Conservation (phyloP, 2,113 vertebrate genomes). For the Paradisaea rubra region DNA sequence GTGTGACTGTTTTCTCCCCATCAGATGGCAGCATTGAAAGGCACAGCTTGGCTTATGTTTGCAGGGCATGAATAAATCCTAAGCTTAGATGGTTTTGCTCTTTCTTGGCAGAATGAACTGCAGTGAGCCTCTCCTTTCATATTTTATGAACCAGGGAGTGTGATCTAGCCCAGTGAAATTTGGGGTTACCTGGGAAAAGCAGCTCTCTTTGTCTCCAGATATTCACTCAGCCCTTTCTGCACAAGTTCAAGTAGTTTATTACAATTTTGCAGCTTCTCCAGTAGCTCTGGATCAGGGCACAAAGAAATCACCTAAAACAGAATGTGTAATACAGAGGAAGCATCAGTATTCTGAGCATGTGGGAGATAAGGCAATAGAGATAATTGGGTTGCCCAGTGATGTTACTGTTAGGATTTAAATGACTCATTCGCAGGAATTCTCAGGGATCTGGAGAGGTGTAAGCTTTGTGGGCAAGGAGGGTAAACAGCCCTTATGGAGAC, state of each 20-base stretch:
- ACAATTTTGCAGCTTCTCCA: conserved; percentile 76
- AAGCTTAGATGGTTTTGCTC: background rate
- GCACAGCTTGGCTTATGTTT: background rate
- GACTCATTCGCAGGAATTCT: conserved; percentile 2
- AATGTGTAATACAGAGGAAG: background rate
- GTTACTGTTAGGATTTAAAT: background rate
- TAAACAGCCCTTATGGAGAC: background rate
- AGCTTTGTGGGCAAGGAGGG: background rate
- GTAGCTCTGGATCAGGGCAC: conserved; percentile 77
- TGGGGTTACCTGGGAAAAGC: conserved; percentile 81
- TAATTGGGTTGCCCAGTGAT: background rate
- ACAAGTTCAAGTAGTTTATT: conserved; percentile 82
- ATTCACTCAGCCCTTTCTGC: conserved; percentile 88
- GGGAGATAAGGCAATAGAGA: background rate
- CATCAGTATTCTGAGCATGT: conserved; percentile 6
- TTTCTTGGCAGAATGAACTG: background rate
- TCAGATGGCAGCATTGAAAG: conserved; percentile 49
- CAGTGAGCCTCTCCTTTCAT: background rate
- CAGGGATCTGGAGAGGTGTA: background rate
- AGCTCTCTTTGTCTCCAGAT: conserved; percentile 83
- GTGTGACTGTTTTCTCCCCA: background rate
- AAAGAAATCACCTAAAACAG: conserved; percentile 80
- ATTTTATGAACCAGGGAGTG: background rate
- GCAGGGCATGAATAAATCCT: background rate
- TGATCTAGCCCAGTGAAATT: background rate